Conservation (phyloP, 2,113 vertebrate species). For the Noctilio leporinus region DNA sequence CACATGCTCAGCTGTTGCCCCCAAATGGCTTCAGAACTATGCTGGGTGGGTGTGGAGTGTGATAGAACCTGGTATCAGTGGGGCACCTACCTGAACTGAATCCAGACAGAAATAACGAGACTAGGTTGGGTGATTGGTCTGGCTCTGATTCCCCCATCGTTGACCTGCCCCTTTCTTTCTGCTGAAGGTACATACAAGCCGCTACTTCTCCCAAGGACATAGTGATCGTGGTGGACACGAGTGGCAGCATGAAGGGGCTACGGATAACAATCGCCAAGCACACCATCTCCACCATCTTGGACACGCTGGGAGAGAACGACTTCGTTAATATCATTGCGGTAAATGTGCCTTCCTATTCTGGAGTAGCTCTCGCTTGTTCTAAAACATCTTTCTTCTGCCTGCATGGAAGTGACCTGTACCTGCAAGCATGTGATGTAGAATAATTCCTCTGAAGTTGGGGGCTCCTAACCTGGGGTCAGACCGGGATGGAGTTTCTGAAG, state of each 20-base stretch:
- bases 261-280: conserved; percentile 94
- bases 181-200: conserved; percentile 93
- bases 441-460: no score
- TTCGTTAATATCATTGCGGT: conserved; percentile 96
- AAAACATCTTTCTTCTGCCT: background rate
- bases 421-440: rapidly evolving
- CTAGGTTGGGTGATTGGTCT: no score
- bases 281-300: conserved; percentile 91
- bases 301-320: conserved; percentile 96
- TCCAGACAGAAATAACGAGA: background rate
- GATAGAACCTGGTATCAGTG: background rate
- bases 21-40: background rate
- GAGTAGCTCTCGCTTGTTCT: background rate
- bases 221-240: conserved; percentile 92
- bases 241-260: conserved; percentile 97
- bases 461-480: background rate
- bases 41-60: background rate
- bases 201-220: conserved; percentile 97
- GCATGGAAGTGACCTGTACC: background rate
- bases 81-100: background rate
- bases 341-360: conserved; percentile 1
- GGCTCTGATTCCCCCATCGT: background rate
- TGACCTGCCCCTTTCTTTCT: background rate
- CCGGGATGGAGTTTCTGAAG: background rate
- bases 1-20: background rate